Conservation (phyloP, 2,797 vertebrate genomes). For the Coilia nasus region DNA sequence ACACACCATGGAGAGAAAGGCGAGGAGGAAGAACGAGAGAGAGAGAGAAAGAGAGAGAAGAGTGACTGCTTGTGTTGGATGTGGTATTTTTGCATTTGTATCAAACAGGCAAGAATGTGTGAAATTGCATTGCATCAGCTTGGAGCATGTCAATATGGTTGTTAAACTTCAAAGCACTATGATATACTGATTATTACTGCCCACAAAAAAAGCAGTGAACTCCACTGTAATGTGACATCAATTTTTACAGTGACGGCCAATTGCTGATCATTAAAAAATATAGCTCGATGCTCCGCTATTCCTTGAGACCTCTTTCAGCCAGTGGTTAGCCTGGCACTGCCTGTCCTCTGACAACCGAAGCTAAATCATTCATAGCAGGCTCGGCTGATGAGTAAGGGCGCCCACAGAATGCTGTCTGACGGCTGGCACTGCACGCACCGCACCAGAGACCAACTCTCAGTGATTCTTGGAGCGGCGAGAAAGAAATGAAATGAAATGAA, state of each 20-base stretch:
- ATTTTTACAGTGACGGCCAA: background rate
- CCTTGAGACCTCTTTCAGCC: background rate
- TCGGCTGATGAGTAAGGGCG: conserved; percentile 14
- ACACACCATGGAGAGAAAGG: conserved; percentile 18
- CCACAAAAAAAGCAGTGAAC: background rate
- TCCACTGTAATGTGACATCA: background rate
- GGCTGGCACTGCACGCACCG: conserved; percentile 57
- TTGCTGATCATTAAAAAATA: background rate
- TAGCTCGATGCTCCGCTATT: background rate
- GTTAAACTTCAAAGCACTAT: background rate
- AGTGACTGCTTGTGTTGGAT: background rate
- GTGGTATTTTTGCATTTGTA: conserved; percentile 18
- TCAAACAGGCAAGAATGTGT: background rate
- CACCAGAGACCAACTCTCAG: conserved; percentile 61
- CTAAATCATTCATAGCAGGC: conserved; percentile 2
- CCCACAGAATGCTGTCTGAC: conserved; percentile 56
- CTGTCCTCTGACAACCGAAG: background rate
- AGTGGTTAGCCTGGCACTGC: background rate
- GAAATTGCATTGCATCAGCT: background rate
- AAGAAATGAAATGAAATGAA: conserved; percentile 74
- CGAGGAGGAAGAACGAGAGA: background rate
- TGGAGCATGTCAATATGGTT: background rate
- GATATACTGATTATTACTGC: background rate
- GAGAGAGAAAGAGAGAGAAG: background rate
- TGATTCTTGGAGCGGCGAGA: conserved; percentile 60